Conservation (phyloP, 2,797 vertebrate genomes). For the Melanogrammus aeglefinus region DNA sequence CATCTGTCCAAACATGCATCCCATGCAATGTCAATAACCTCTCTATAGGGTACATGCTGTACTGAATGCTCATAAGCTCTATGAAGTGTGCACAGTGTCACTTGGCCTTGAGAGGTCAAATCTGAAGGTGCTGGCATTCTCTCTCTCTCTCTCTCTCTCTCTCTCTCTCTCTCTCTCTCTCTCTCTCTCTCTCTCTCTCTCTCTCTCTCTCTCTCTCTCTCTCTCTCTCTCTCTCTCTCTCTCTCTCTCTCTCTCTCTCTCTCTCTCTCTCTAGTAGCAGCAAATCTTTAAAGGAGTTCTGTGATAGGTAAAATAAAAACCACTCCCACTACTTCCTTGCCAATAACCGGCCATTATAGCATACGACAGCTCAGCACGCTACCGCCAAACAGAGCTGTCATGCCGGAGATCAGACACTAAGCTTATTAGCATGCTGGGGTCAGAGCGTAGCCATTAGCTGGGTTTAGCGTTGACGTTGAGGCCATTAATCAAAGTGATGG, state of each 20-base stretch:
- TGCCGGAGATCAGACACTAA: conserved; percentile 1
- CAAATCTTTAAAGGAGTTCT: not conserved
- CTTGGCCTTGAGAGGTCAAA: no score
- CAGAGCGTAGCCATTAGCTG: not conserved
- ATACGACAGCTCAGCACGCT: not conserved
- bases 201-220: no score
- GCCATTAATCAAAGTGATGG: conserved; percentile 2
- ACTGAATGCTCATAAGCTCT: no score
- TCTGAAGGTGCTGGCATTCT: no score
- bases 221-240: not conserved
- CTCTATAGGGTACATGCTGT: no score
- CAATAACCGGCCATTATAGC: not conserved
- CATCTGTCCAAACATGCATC: no score
- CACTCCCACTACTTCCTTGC: not conserved
- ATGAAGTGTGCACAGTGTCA: no score
- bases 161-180: not conserved
- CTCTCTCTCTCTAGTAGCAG: no score
- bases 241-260: no score
- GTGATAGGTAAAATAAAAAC: not conserved
- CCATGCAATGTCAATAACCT: no score
- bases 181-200: not conserved
- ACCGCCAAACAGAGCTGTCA: not conserved
- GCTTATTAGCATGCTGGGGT: conserved; percentile 23
- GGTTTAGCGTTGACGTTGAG: not conserved
- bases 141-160: not conserved